Evolutionary conservation across 1,140 invertebrate species (phyloP), one percentile per base, ranked within the genome.

Genomic region (Drosophila eugracilis): DNA sequence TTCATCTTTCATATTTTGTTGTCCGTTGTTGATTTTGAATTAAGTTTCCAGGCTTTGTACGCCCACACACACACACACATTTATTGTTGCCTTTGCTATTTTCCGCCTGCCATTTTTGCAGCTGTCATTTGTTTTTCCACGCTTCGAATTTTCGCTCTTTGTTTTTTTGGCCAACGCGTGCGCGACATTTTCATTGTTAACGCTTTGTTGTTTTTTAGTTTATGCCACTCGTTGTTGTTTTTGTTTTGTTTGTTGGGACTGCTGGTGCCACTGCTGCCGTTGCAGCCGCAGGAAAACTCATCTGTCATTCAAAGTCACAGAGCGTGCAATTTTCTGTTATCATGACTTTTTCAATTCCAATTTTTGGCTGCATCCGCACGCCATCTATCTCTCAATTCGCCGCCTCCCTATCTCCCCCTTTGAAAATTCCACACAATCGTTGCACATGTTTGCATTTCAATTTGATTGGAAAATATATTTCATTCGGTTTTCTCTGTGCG

Each of bases 401-500:
- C 19, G 34, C 22, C 32, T 67, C 28, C 3, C 30, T 41, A 50
- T 45, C 19, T 30, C 22, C 32, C 73, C 28, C 3, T 12, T 32
- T 7, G 9, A 12, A 50, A 67, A 65, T 69, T 70, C 21, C 26
- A 37, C 34, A 66, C 63, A 69, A 73, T 72, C 67, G 70, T 73
- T 73, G 70, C 70, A 72, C 70, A 75, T 85, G 76, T 85, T 86
- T 86, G 80, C 81, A 86, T 85, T 85, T 86, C 81, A 86, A 86
- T 86, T 86, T 85, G 81, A 85, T 85, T 80, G 81, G 74, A 85
- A 69, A 86, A 85, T 85, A 86, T 80, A 86, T 85, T 85, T 85
- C 77, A 85, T 85, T 77, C 50, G 48, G 21, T 48, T 69, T 60
- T 36, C 28, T 55, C 24, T 37, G 54, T 83, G 81, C 76, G 58